phyloP scores from a whole-genome alignment of 1,140 invertebrate species.

The Aphaenogaster ashmeadi region DNA sequence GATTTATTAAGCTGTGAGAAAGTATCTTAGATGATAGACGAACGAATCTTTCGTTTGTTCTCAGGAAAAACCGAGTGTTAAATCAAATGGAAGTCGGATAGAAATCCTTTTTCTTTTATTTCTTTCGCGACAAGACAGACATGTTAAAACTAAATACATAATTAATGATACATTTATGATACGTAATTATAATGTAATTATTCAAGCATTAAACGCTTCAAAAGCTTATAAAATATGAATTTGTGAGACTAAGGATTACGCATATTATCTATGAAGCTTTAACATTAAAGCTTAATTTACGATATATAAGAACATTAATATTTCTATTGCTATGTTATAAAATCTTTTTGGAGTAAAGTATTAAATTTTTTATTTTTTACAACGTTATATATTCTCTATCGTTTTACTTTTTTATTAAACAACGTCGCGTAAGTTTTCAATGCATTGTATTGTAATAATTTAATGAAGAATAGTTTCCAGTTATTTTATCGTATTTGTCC shows the following conservation, averaged over 20 bases:
- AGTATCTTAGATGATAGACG: not conserved
- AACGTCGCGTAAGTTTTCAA: constrained; percentile 2
- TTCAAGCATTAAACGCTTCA: not conserved
- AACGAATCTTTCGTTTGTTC: not conserved
- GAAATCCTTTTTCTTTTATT: not conserved
- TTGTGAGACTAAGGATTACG: not conserved
- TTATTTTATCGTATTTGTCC: constrained; percentile 16
- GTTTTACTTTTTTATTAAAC: not conserved
- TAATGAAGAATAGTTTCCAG: constrained; percentile 30
- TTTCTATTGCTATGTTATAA: not conserved
- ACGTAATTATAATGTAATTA: not conserved
- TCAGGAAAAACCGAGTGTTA: not conserved
- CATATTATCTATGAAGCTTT: not conserved
- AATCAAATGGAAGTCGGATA: not conserved
- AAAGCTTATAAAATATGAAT: not conserved
- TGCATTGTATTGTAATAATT: constrained; percentile 31
- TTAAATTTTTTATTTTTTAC: not conserved
- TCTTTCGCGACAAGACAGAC: not conserved
- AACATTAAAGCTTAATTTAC: not conserved
- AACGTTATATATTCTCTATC: not conserved
- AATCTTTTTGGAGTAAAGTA: not conserved
- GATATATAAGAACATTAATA: not conserved
- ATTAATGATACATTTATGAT: not conserved
- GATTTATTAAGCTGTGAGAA: constrained; percentile 36
- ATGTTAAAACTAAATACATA: not conserved